phyloP scores from a whole-genome alignment of 2,797 vertebrate genomes.

The Propithecus deckenii region DNA sequence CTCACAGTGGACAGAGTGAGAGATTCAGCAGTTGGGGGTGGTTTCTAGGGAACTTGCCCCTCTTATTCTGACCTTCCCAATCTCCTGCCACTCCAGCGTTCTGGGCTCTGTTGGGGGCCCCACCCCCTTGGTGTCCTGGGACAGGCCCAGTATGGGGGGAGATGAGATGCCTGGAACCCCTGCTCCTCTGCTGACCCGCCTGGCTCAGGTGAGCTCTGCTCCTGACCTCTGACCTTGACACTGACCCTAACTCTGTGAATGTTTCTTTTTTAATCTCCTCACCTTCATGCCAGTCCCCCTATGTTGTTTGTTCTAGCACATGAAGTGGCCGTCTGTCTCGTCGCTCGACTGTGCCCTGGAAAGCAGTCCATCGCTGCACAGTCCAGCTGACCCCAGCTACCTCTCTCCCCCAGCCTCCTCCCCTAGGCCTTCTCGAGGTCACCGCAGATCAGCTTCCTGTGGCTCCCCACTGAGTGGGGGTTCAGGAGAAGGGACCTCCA shows the following conservation, averaged over 20 bases:
- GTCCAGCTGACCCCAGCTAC: conserved; percentile 73
- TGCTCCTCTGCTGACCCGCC: conserved; percentile 87
- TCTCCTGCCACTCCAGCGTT: conserved; percentile 80
- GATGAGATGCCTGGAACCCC: conserved; percentile 58
- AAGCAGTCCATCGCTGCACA: conserved; percentile 80
- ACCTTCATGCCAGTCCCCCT: not conserved
- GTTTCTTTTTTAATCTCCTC: not conserved
- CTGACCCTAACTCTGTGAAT: not conserved
- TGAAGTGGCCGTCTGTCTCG: conserved; percentile 93
- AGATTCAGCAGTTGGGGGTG: not conserved
- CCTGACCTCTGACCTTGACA: not conserved
- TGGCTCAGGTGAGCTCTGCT: conserved; percentile 87
- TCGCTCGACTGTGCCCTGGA: conserved; percentile 90
- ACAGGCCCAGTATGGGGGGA: conserved; percentile 40
- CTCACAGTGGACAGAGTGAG: conserved; percentile 93
- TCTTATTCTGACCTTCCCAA: conserved; percentile 25
- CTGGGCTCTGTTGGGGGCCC: conserved; percentile 84
- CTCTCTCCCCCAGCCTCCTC: conserved; percentile 79
- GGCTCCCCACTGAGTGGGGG: conserved; percentile 75
- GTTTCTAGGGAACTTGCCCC: not conserved
- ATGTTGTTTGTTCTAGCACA: conserved; percentile 84
- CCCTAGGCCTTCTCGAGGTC: conserved; percentile 87
- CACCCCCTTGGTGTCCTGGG: conserved; percentile 81
- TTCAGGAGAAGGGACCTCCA: conserved; percentile 50
- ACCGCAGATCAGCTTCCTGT: conserved; percentile 89